phyloP scores from a whole-genome alignment of 2,113 vertebrate genomes.

The Trachemys scripta region DNA sequence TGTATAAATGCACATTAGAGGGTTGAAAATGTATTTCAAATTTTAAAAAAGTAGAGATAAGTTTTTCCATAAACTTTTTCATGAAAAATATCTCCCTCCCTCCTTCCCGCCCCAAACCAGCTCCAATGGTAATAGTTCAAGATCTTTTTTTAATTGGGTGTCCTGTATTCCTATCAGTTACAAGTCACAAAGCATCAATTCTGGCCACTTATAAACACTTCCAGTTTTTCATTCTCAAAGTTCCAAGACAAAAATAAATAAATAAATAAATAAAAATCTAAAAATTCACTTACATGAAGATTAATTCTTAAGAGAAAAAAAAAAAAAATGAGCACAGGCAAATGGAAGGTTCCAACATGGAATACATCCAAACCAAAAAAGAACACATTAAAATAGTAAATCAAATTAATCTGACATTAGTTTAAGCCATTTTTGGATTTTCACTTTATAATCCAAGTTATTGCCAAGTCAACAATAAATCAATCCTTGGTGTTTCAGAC shows the following conservation, averaged over 20 bases:
- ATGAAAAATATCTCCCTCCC: neutral
- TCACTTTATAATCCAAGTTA: conserved; percentile 53
- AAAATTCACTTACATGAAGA: neutral
- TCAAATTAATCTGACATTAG: conserved; percentile 39
- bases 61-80: rapidly evolving
- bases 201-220: neutral
- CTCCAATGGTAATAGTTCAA: neutral
- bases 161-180: neutral
- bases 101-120: neutral
- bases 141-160: neutral
- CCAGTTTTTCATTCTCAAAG: neutral
- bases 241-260: neutral
- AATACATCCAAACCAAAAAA: neutral
- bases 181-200: neutral
- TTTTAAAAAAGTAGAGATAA: neutral
- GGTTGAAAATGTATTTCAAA: neutral
- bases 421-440: conserved; percentile 44
- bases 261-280: neutral
- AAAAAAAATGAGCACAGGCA: neutral
- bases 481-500: conserved; percentile 53
- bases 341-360: neutral
- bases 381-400: neutral
- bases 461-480: conserved; percentile 63
- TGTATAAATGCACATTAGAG: neutral
- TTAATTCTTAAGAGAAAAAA: neutral